phyloP scores from a whole-genome alignment of 2,113 vertebrate genomes.

The Alaudala cheleensis region DNA sequence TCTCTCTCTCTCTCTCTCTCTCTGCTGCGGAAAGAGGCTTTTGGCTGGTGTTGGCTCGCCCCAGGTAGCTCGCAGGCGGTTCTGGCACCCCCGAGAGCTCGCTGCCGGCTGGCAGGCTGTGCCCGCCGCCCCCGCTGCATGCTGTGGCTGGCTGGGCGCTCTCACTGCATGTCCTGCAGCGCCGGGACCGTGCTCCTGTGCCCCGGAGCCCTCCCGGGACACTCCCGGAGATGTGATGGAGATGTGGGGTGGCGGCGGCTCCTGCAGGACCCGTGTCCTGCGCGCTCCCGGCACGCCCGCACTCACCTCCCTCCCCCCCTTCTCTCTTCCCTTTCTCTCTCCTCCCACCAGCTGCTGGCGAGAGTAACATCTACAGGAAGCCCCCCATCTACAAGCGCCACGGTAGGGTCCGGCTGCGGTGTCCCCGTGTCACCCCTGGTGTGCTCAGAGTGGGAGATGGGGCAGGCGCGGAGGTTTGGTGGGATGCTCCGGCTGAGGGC shows the following conservation, averaged over 20 bases:
- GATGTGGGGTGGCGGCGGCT: background rate
- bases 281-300: background rate
- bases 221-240: background rate
- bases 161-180: constrained; percentile 39
- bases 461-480: fast-evolving
- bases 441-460: background rate
- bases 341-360: constrained; percentile 85
- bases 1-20: constrained; percentile 57
- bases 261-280: constrained; percentile 40
- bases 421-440: background rate
- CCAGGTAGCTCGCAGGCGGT: background rate
- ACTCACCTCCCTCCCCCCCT: constrained; percentile 42
- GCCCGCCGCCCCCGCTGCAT: constrained; percentile 24
- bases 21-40: constrained; percentile 53
- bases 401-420: constrained; percentile 73
- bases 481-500: background rate
- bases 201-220: background rate
- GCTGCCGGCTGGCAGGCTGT: constrained; percentile 4
- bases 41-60: constrained; percentile 40
- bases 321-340: constrained; percentile 42
- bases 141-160: constrained; percentile 15
- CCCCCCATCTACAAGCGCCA: constrained; percentile 98
- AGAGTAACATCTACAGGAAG: constrained; percentile 98
- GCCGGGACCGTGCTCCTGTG: background rate
- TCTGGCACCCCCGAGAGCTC: background rate